Base-by-base conservation (phyloP, 2,888 invertebrate genomes). In the Hypomecis atomaria region DNA sequence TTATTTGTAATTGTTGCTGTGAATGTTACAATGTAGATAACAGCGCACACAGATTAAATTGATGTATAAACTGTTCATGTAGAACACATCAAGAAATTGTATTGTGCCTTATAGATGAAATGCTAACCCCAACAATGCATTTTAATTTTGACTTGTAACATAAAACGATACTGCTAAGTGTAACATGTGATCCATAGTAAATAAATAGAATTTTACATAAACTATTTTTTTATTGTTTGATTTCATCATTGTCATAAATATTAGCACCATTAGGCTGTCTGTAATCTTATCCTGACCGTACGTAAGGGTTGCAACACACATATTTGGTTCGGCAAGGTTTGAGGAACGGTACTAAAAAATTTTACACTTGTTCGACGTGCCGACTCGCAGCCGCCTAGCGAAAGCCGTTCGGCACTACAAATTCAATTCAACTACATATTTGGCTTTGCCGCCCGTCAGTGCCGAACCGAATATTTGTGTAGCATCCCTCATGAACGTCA, bases 111-210 rank as follows among this genome's bases (percentile, higher is more conserved):
- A 38, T 4, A 47, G n/a, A 50, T 33, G 11, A 10, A 23, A 40
- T 40, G 23, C 52, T 52, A 5, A 37, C 36, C 37, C 11, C 4
- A 44, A 37, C 5, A 45, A 48, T 49, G 37, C 45, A 59, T 59
- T 55, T 64, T 57, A 53, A 57, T 45, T 36, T 38, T 44, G 63
- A 64, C 44, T 56, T 64, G 59, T 64, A 42, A 42, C 9, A 57
- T 65, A 53, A 63, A 52, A 53, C 34, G 3, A 52, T 57, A 63
- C 63, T 63, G 11, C 8, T 65, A 65, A 65, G 65, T 53, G 60
- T 60, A 65, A 65, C 52, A 65, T 57, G 53, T 57, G 65, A 60
- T 60, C 48, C 48, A 8, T 52, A 60, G 47, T 60, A 60, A 65
- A 65, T 53, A 48, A 52, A 52, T 53, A 59, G 49, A 23, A 55